phyloP scores from a whole-genome alignment of 1,140 invertebrate genomes.

The Lucilia sericata region DNA sequence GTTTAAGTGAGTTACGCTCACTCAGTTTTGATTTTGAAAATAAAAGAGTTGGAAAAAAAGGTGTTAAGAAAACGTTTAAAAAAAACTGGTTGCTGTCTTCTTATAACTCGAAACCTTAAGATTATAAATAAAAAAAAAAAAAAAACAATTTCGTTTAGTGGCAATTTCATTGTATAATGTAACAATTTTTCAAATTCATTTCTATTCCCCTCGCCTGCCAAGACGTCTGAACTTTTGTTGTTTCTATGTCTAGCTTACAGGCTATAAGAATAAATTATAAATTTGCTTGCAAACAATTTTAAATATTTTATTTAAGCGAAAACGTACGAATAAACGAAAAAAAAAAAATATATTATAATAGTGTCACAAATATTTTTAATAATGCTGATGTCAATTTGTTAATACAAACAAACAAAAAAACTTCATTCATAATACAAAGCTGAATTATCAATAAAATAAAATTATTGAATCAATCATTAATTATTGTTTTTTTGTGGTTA shows the following conservation, averaged over 20 bases:
- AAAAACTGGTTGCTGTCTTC: conserved; percentile 15
- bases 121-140: background rate
- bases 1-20: background rate
- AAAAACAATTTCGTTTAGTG: background rate
- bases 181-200: background rate
- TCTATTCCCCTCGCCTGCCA: background rate
- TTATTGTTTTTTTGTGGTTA: no score
- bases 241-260: background rate
- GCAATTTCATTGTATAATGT: background rate
- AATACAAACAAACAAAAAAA: background rate
- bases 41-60: conserved; percentile 4
- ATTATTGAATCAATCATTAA: background rate
- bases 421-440: background rate
- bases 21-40: background rate
- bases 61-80: conserved; percentile 38
- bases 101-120: background rate
- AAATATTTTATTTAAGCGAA: background rate
- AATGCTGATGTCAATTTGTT: background rate
- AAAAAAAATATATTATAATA: background rate
- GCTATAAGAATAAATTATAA: conserved; percentile 2
- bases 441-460: background rate
- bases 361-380: conserved; percentile 24
- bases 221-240: background rate
- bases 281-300: background rate
- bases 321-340: background rate